Conservation (phyloP, 2,888 invertebrate species). For the Brachylomia viminalis region DNA sequence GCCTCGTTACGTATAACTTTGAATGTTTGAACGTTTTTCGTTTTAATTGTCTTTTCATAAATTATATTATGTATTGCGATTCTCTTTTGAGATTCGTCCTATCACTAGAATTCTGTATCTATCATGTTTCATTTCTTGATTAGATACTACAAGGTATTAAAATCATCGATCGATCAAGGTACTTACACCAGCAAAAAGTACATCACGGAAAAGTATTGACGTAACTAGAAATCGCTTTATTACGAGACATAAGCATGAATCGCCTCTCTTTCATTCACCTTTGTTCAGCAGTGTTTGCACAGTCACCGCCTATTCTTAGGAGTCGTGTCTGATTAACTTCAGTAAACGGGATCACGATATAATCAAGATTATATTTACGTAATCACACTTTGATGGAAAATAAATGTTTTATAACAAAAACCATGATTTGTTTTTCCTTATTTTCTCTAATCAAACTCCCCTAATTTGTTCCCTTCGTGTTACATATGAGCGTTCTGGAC, state of each 20-base stretch:
- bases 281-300: slow-evolving; percentile 69
- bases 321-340: slow-evolving; percentile 62
- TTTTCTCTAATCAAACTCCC: slow-evolving; percentile 38
- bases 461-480: slow-evolving; percentile 29
- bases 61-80: neutral
- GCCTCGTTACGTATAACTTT: slow-evolving; percentile 51
- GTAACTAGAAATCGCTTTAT: slow-evolving; percentile 71
- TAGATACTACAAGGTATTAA: slow-evolving; percentile 18
- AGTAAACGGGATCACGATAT: slow-evolving; percentile 65
- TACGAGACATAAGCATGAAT: slow-evolving; percentile 64
- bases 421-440: slow-evolving; percentile 16
- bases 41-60: slow-evolving; percentile 27
- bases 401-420: slow-evolving; percentile 16
- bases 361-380: slow-evolving; percentile 56
- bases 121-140: slow-evolving; percentile 12
- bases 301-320: slow-evolving; percentile 69
- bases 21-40: slow-evolving; percentile 36
- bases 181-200: slow-evolving; percentile 34
- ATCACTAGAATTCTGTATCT: neutral
- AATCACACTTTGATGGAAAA: slow-evolving; percentile 44
- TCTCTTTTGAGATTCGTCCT: neutral
- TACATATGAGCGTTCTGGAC: slow-evolving; percentile 20
- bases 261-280: slow-evolving; percentile 69
- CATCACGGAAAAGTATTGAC: slow-evolving; percentile 58
- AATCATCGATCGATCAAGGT: slow-evolving; percentile 24